Evolutionary conservation across 2,113 vertebrate genomes (phyloP).

Genomic region (Bujurquina vittata): DNA sequence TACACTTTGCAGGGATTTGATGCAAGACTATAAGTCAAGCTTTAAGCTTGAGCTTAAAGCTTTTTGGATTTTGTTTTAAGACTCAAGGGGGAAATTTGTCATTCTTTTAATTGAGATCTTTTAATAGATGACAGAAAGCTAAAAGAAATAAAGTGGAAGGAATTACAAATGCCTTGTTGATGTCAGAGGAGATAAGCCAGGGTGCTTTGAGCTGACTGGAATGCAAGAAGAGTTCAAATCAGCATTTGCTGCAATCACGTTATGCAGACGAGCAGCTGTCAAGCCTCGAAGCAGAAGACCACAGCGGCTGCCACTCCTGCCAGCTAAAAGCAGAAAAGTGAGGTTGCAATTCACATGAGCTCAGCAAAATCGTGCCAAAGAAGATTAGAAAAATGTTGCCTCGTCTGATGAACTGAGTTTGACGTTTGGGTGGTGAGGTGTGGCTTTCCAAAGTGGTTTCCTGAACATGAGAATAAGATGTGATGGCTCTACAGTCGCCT

Average conservation of each 20-base stretch:
- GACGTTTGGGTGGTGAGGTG: too few relatives aligned
- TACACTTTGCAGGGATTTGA: background rate
- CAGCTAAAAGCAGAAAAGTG: background rate
- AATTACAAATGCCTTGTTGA: too few relatives aligned
- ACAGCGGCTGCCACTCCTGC: background rate
- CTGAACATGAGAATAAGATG: too few relatives aligned
- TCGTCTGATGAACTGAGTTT: too few relatives aligned
- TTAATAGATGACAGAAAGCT: too few relatives aligned
- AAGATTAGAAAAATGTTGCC: rapidly evolving
- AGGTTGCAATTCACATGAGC: background rate
- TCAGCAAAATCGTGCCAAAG: rapidly evolving
- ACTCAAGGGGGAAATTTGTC: background rate
- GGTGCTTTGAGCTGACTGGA: background rate
- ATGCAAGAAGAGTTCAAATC: background rate
- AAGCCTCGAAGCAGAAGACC: background rate
- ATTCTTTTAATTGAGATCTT: background rate
- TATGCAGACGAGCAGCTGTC: background rate
- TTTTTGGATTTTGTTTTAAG: background rate
- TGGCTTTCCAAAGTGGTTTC: too few relatives aligned
- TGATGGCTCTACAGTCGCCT: too few relatives aligned
- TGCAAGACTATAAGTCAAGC: background rate
- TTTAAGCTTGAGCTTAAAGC: too few relatives aligned
- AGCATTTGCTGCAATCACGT: background rate
- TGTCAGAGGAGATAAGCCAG: background rate
- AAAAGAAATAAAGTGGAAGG: too few relatives aligned